Base-by-base conservation (phyloP, 2,113 vertebrate species). In the Benitochromis conjunctus region DNA sequence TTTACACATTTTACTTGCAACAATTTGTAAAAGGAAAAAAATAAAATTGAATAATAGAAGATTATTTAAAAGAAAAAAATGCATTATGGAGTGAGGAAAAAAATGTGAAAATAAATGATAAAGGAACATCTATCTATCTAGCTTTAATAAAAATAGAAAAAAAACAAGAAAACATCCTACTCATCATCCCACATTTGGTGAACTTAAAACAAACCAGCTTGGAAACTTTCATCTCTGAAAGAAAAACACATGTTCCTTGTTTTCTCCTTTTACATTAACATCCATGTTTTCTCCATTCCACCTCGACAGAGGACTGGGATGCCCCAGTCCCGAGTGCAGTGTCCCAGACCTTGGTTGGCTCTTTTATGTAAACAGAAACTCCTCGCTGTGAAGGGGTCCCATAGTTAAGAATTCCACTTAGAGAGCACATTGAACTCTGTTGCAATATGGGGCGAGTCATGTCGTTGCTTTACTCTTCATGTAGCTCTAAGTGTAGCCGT, bases 331-430 rank as follows among this genome's bases (percentile, higher is more conserved):
- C 95, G 89, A 89, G 96, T 95, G 95, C 95, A 95, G 92, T 93
- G 94, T 95, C 92, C 88, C 92, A 90, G 93, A 91, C 87, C 86
- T 87, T 66, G 89, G 91, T 90, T 90, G 87, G 92, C 89, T 95
- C 92, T 92, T 94, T 96, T 95, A 94, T 96, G 96, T 95, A 95
- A 94, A 95, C 94, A 94, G 82, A 92, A 94, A 93, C 89, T 94
- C 93, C 96, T 95, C 38, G 95, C 96, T 96, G 96, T 96, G 96
- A 95, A 91, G 96, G 90, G 94, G 94, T 95, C 96, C 92, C 96
- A 94, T 88, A 95, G 95, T 96, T 95, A 94, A 94, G 89, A 95
- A 95, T 95, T 95, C 92, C 96, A 96, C 95, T 96, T 96, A 96
- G 93, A 95, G 92, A 89, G 89, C 86, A 58, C 56, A 81, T 38